Base-by-base conservation (phyloP, 2,797 vertebrate species). In the Myripristis jacobus region DNA sequence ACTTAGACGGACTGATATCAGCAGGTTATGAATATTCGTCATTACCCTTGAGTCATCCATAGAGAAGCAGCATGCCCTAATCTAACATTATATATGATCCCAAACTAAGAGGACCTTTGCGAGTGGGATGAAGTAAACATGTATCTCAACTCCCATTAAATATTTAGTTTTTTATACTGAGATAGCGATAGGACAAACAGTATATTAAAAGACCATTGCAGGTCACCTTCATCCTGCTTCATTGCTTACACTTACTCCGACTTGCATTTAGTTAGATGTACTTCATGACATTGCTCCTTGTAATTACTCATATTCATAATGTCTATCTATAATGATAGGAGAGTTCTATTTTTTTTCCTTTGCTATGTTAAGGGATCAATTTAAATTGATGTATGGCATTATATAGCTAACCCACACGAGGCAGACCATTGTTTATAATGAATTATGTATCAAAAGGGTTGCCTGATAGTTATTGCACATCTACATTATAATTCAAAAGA, bases 11-110 rank as follows among this genome's bases (percentile, higher is more conserved):
- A 60, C 66, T 60, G 65, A 54, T 53, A 27, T 82, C 79, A 82
- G 58, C 52, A 68, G 60, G 64, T 70, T 80, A 73, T 90, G 71
- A 90, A 85, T 82, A 82, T 81, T 70, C 73, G 71, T 72, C 76
- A 79, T 90, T 85, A 82, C 82, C 70, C 79, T 88, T 80, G 78
- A 86, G 82, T 90, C 83, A 89, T 74, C 77, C 68, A 56, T 57
- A 83, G 70, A 88, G 73, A 80, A 87, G 69, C 75, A 77, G 70
- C 84, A 87, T 79, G 75, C 61, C 61, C 75, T 73, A 72, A 82
- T 71, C 58, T 67, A 58, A 70, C 61, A 71, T 60, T 59, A 77
- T 47, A 56, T 1, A 34, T 77, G 54, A 52, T 53, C 53, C 43
- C 31, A 66, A 62, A 46, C 31, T 46, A 46, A 29, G 52, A 47